Percentiles rank a stretch among this genome's conserved stretches.
These are phyloP conservation scores for Amphipoea oculea DNA, from an alignment of 2,888 invertebrate species.

Conservation along the genomic window DNA sequence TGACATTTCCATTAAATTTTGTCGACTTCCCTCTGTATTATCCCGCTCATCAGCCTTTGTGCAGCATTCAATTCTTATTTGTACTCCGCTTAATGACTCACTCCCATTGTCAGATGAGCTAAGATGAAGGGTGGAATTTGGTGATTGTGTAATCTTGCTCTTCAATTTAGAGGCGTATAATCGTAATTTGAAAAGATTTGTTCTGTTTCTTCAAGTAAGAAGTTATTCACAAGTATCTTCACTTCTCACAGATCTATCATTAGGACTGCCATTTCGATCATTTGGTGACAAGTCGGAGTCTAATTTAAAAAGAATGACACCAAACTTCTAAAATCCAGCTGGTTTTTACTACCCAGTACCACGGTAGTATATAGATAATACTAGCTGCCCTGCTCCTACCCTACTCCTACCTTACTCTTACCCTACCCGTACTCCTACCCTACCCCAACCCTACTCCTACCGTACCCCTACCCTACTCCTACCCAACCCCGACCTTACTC, in stretches of 20 bases:
- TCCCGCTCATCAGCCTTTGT: constrained; percentile 62
- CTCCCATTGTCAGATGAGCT: constrained; percentile 43
- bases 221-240: neutral
- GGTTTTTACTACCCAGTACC: neutral
- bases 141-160: constrained; percentile 29
- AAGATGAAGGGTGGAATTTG: constrained; percentile 37
- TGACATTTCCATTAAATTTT: constrained; percentile 76
- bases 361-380: no score
- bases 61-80: constrained; percentile 62
- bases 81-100: constrained; percentile 57
- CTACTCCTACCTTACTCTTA: no score
- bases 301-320: constrained; percentile 2
- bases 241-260: neutral
- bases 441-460: no score
- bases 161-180: constrained; percentile 8
- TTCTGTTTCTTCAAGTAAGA: neutral
- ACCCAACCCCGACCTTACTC: no score
- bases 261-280: neutral
- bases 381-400: no score
- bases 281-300: neutral
- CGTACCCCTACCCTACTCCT: no score
- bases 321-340: neutral
- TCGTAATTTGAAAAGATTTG: constrained; percentile 29
- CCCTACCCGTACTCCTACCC: no score
- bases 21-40: constrained; percentile 61